Evolutionary conservation across 2,797 vertebrate species (phyloP).

Genomic region (Phalanger gymnotis): DNA sequence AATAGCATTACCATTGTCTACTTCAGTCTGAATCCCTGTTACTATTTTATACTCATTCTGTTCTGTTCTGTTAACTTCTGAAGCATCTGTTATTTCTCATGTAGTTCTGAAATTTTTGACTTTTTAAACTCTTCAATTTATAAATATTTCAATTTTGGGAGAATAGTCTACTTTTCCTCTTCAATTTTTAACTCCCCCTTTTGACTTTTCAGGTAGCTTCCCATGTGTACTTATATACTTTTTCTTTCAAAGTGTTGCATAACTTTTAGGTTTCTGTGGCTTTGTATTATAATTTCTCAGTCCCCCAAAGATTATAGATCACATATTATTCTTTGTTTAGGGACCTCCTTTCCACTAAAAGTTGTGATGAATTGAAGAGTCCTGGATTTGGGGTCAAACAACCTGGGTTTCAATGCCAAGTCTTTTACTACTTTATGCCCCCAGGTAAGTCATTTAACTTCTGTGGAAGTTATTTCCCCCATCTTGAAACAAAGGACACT

Average conservation of each 20-base stretch:
- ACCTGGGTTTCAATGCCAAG: background rate
- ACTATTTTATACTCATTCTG: slow-evolving; percentile 29
- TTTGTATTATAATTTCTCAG: slow-evolving; percentile 42
- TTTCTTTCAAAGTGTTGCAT: slow-evolving; percentile 58
- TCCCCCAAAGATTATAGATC: slow-evolving; percentile 57
- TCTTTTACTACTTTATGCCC: background rate
- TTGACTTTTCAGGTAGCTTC: slow-evolving; percentile 55
- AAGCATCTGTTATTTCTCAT: slow-evolving; percentile 48
- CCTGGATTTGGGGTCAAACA: background rate
- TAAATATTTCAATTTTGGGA: slow-evolving; percentile 28
- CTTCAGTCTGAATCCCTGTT: slow-evolving; percentile 34
- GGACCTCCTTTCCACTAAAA: slow-evolving; percentile 57
- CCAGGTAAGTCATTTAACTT: background rate
- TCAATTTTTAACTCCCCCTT: slow-evolving; percentile 53
- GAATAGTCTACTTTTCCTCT: slow-evolving; percentile 53
- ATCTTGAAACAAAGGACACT: background rate
- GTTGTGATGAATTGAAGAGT: background rate
- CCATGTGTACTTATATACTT: slow-evolving; percentile 43
- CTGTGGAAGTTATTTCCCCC: background rate
- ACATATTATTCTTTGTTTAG: slow-evolving; percentile 58
- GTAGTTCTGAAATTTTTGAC: slow-evolving; percentile 25
- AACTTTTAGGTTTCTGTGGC: slow-evolving; percentile 52
- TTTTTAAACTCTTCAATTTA: slow-evolving; percentile 44
- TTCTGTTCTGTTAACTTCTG: slow-evolving; percentile 48
- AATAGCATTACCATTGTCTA: background rate